Percentiles rank a stretch among this genome's conserved stretches.
Evolutionary conservation across 2,797 vertebrate species (phyloP).

Genomic region (Odontamblyopus rebecca): DNA sequence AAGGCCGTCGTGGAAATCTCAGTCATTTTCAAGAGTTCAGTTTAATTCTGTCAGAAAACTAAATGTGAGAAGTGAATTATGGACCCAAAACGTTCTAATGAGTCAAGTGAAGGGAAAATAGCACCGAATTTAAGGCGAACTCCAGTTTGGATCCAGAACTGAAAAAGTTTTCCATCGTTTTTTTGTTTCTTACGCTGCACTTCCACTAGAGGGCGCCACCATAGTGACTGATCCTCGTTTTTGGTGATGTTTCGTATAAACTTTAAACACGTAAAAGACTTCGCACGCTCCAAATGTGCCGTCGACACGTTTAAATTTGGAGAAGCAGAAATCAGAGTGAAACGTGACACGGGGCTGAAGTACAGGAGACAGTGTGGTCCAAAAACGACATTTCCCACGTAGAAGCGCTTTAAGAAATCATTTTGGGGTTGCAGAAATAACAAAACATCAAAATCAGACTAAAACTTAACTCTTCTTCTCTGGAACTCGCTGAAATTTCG

Average conservation of each 20-base stretch:
- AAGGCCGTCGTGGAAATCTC: neutral
- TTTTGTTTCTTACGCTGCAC: neutral
- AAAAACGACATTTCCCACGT: neutral
- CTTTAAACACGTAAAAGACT: neutral
- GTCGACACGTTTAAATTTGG: too few species aligned
- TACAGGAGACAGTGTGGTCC: neutral
- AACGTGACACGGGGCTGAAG: too few species aligned
- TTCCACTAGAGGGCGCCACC: neutral
- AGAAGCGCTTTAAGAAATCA: neutral
- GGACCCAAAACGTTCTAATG: neutral
- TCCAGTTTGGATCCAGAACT: too few species aligned
- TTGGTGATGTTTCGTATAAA: neutral
- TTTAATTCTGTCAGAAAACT: neutral
- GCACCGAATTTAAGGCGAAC: neutral
- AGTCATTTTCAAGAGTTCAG: neutral
- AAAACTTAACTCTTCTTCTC: neutral
- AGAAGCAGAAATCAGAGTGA: too few species aligned
- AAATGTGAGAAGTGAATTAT: too few species aligned
- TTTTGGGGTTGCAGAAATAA: neutral
- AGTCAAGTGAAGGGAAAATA: neutral
- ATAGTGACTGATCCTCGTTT: neutral
- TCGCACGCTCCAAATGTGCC: too few species aligned
- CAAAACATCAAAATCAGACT: neutral
- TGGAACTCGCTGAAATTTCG: neutral
- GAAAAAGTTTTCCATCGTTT: too few species aligned